phyloP scores from a whole-genome alignment of 2,113 vertebrate genomes.

The Thermophis baileyi region DNA sequence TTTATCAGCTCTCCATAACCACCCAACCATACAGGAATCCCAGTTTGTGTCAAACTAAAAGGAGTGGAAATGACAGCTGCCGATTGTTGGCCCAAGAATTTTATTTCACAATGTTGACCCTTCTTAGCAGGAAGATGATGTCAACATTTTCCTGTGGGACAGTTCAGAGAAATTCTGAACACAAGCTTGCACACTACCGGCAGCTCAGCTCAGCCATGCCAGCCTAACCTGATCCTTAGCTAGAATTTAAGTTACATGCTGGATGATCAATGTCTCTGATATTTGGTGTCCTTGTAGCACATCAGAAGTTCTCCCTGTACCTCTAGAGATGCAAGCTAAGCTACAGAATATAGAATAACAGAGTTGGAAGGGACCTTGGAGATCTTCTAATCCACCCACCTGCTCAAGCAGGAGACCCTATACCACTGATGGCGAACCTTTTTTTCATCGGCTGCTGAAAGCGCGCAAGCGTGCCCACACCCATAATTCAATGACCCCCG shows the following conservation, averaged over 20 bases:
- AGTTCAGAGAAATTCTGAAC: not conserved
- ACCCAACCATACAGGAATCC: not conserved
- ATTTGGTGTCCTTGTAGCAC: not conserved
- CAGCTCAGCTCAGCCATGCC: not conserved
- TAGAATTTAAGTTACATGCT: not conserved
- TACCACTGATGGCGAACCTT: too few relatives aligned
- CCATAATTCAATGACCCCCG: too few relatives aligned
- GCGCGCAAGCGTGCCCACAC: too few relatives aligned
- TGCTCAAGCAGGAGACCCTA: too few relatives aligned
- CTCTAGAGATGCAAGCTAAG: not conserved
- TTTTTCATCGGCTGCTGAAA: too few relatives aligned
- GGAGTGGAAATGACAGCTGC: not conserved
- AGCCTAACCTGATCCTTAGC: not conserved
- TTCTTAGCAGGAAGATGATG: not conserved
- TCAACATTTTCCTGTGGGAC: not conserved
- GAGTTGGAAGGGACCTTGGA: too few relatives aligned
- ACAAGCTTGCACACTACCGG: not conserved
- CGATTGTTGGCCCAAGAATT: not conserved
- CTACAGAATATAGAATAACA: too few relatives aligned
- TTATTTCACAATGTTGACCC: not conserved
- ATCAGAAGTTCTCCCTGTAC: not conserved
- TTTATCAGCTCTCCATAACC: not conserved
- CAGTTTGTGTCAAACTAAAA: not conserved
- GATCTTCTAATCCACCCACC: too few relatives aligned
- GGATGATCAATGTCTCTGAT: not conserved